Evolutionary conservation across 2,113 vertebrate species (phyloP), one percentile per base, ranked within the genome.

Genomic region (Crotalus tigris): DNA sequence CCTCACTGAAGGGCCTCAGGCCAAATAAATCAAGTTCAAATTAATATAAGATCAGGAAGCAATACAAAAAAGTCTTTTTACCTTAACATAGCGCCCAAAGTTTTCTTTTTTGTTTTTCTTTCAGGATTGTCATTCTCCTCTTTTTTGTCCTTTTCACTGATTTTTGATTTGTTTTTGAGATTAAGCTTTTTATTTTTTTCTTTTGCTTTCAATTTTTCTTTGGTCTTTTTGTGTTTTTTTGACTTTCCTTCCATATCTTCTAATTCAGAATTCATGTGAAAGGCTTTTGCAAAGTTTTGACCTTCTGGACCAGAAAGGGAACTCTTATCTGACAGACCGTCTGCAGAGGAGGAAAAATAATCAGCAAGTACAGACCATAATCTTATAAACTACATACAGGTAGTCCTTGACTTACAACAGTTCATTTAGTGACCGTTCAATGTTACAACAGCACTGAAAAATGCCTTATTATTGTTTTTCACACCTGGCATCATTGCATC

Each of bases 21-120:
- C 15, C 33, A n/a, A n/a, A 85, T n/a, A 11, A 49, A 49, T 33
- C 33, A 57, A 69, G 75, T 39, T 81, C 17, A 81, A 44, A 81
- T 81, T 88, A 46, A 55, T 64, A n/a, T 59, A 29, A 59, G 5
- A 21, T 64, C 29, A 69, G 33, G 24, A 55, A 58, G 4, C 5
- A 44, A 21, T 24, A 23, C 39, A 24, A 89, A 94, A 92, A 93
- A 92, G 33, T 39, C 5, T 55, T 87, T 0, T 87, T 99, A 99
- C 99, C 99, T 99, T 94, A 99, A 97, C 96, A 99, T 98, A 95
- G 98, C 98, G 10, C 98, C 98, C 23, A 99, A 98, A 23, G 98
- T 98, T 88, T 98, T 99, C 97, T 98, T 99, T 97, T 99, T 99
- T 39, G 97, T 98, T 97, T 98, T 99, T 96, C 98, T 99, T 91